A percentile compares a stretch with the other conserved stretches of the same genome.
phyloP scores from a whole-genome alignment of 2,888 invertebrate species.

The Congeria kusceri region DNA sequence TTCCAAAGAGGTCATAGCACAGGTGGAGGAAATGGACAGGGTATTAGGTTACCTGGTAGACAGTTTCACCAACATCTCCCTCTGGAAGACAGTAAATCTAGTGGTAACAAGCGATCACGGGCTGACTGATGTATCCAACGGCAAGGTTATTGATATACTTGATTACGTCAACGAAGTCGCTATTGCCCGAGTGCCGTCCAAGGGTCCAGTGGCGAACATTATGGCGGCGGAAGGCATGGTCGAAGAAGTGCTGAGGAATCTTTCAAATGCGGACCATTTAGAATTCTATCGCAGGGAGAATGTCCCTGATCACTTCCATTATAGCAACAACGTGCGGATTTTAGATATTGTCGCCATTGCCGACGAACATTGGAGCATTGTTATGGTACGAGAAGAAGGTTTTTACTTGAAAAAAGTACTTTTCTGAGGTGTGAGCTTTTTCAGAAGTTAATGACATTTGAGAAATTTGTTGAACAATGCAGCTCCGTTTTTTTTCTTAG shows the following conservation, averaged over 20 bases:
- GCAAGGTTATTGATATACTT: constrained; percentile 48
- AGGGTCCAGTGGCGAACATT: constrained; percentile 19
- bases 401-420: too few relatives aligned
- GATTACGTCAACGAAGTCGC: constrained; percentile 5
- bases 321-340: constrained; percentile 88
- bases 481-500: too few relatives aligned
- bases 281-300: constrained; percentile 88
- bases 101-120: constrained; percentile 79
- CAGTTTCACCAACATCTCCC: constrained; percentile 30
- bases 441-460: too few relatives aligned
- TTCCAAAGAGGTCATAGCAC: constrained; percentile 50
- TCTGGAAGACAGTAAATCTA: constrained; percentile 67
- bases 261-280: constrained; percentile 68
- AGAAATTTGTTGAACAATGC: too few relatives aligned
- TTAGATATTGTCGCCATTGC: constrained; percentile 89
- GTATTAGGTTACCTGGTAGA: constrained; percentile 61
- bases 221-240: constrained; percentile 13
- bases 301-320: constrained; percentile 88
- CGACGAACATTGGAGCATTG: constrained; percentile 87
- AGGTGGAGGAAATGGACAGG: constrained; percentile 69
- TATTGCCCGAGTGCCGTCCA: not conserved
- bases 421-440: too few relatives aligned
- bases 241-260: constrained; percentile 62
- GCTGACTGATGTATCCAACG: constrained; percentile 68
- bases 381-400: too few relatives aligned